These are phyloP conservation scores for Salvator merianae DNA, from an alignment of 2,113 vertebrate species.

Conservation along the genomic window DNA sequence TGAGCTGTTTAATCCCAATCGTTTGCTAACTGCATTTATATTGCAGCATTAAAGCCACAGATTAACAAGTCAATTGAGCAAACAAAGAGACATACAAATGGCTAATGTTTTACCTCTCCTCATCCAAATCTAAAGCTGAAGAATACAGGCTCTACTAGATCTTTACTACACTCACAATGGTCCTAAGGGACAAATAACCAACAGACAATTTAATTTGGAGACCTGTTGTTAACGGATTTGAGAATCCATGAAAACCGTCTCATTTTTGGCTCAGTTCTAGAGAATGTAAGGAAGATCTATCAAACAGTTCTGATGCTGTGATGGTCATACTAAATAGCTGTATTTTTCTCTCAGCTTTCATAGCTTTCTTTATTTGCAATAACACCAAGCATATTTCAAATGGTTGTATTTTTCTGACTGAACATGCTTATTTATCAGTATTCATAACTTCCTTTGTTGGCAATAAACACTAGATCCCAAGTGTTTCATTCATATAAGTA, in stretches of 20 bases:
- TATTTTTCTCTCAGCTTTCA: neutral
- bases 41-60: slow-evolving; percentile 40
- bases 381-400: too few species aligned
- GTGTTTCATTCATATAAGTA: too few species aligned
- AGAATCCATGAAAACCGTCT: neutral
- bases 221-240: neutral
- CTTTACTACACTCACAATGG: neutral
- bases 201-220: slow-evolving; percentile 15
- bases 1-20: slow-evolving; percentile 28
- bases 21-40: slow-evolving; percentile 7
- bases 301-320: neutral
- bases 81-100: slow-evolving; percentile 33
- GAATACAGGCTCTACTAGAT: neutral
- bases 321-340: neutral
- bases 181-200: slow-evolving; percentile 17
- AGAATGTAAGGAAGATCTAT: neutral
- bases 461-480: too few species aligned
- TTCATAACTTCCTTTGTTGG: neutral
- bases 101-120: slow-evolving; percentile 22
- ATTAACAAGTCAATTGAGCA: slow-evolving; percentile 34
- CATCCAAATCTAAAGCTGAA: slow-evolving; percentile 7
- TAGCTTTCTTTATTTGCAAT: neutral
- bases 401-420: slow-evolving; percentile 10
- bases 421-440: neutral
- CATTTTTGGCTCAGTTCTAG: neutral